Evolutionary conservation across 1,140 invertebrate genomes (phyloP).

Genomic region (Drosophila elegans): DNA sequence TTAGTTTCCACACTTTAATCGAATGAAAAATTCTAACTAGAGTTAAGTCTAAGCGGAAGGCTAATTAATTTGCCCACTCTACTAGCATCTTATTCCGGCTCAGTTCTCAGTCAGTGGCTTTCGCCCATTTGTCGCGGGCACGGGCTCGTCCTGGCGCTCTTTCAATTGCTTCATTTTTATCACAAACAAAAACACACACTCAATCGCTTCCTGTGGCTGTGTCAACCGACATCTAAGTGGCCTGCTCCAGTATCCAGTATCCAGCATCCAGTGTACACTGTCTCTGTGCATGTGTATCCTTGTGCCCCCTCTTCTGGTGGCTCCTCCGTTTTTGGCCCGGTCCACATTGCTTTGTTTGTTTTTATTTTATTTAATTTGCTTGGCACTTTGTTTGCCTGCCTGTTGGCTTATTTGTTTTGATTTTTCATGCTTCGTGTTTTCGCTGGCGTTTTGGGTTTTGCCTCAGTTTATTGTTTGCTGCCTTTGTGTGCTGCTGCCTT

Average conservation of each 20-base stretch:
- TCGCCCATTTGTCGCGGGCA: slow-evolving; percentile 30
- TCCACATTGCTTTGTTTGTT: slow-evolving; percentile 40
- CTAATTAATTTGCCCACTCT: slow-evolving; percentile 42
- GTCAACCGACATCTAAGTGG: slow-evolving; percentile 55
- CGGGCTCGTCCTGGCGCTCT: slow-evolving; percentile 2
- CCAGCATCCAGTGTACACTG: not conserved
- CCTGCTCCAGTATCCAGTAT: slow-evolving; percentile 38
- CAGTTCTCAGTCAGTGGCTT: slow-evolving; percentile 5
- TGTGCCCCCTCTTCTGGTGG: slow-evolving; percentile 22
- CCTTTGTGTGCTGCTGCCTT: slow-evolving; percentile 22
- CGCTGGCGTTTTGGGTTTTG: slow-evolving; percentile 34
- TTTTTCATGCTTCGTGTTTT: slow-evolving; percentile 62
- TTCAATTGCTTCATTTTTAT: slow-evolving; percentile 62
- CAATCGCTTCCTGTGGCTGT: slow-evolving; percentile 38
- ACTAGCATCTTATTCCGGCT: slow-evolving; percentile 11
- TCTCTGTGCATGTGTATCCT: slow-evolving; percentile 24
- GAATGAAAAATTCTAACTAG: slow-evolving; percentile 43
- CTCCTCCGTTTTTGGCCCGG: slow-evolving; percentile 23
- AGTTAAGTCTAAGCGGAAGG: slow-evolving; percentile 27
- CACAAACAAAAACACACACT: slow-evolving; percentile 43
- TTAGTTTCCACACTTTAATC: slow-evolving; percentile 36
- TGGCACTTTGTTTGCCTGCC: slow-evolving; percentile 65
- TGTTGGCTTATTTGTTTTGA: slow-evolving; percentile 77
- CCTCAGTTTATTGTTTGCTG: slow-evolving; percentile 25
- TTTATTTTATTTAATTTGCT: slow-evolving; percentile 75